Base-by-base conservation (phyloP, 1,140 invertebrate genomes). In the Drosophila varians region DNA sequence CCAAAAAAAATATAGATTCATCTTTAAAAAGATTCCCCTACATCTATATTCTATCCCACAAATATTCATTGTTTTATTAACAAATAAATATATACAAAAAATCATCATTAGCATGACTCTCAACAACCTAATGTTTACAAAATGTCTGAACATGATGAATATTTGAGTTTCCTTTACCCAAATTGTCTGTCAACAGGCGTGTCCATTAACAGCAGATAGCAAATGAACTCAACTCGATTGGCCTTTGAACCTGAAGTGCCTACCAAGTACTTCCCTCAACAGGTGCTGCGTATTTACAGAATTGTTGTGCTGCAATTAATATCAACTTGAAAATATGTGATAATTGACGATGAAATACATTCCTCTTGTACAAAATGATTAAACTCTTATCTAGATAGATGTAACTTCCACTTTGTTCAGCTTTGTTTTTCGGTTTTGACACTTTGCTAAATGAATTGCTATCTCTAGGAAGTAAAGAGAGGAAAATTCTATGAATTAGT, bases 371-470 rank as follows among this genome's bases (percentile, higher is more conserved):
- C 16, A 26, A 66, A 52, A 26, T 66, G 51, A 66, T 66, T 66
- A 53, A 18, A 45, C 18, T 66, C 53, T 34, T 66, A 66, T 66
- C 47, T 66, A 66, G 47, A 53, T 66, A 66, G 47, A 40, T 46
- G 58, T 14, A 45, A 52, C 9, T 11, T 31, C 9, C 9, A 25
- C 46, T 8, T 18, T 51, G 36, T n/a, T n/a, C n/a, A 23, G 34
- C 18, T 12, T 51, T 49, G 25, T 57, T n/a, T 8, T 9, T 36
- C 36, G n/a, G 8, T 6, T 21, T 26, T 52, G 46, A 52, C 62
- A 66, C 36, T 26, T 43, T 53, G n/a, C 25, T 23, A 52, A 66
- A 66, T 66, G 60, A 66, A 66, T 65, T 52, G 62, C 9, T 52
- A 21, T 65, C 46, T 66, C 11, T 0, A 9, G 45, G 40, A 14